Percentiles rank a stretch among this genome's conserved stretches.
Conservation (phyloP, 2,797 vertebrate species). For the Myotis findleyi region DNA sequence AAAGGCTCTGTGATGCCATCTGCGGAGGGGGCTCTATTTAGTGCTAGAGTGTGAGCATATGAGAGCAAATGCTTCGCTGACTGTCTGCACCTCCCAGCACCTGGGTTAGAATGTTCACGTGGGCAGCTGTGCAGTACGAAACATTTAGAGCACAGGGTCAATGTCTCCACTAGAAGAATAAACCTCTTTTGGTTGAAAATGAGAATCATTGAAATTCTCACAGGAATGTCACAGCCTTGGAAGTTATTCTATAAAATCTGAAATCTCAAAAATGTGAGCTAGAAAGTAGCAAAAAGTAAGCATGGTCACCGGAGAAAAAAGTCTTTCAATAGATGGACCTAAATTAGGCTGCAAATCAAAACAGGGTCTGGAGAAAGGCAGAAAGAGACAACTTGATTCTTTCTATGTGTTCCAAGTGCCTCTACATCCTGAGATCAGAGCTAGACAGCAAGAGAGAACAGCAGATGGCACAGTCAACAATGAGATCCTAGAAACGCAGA, state of each 20-base stretch:
- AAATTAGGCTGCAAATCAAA: background rate
- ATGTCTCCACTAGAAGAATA: background rate
- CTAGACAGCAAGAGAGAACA: background rate
- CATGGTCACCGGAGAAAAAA: background rate
- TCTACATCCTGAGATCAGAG: conserved; percentile 36
- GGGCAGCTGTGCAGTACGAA: fast-evolving
- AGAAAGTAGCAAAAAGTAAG: background rate
- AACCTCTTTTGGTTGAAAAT: background rate
- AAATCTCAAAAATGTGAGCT: background rate
- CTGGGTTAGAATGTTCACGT: fast-evolving
- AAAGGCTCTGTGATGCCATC: background rate
- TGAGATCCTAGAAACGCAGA: conserved; percentile 37
- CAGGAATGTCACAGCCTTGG: fast-evolving
- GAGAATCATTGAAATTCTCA: background rate
- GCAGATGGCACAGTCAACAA: conserved; percentile 17
- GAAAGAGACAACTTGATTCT: background rate
- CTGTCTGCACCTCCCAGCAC: fast-evolving
- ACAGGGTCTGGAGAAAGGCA: background rate
- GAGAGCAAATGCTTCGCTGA: background rate
- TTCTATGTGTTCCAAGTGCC: background rate
- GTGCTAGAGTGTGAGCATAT: background rate
- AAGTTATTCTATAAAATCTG: background rate
- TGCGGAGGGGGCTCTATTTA: background rate
- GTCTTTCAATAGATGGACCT: background rate
- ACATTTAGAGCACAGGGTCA: background rate